A percentile compares a stretch with the other conserved stretches of the same genome.
Conservation (phyloP, 2,888 invertebrate genomes). For the Eupithecia exiguata region DNA sequence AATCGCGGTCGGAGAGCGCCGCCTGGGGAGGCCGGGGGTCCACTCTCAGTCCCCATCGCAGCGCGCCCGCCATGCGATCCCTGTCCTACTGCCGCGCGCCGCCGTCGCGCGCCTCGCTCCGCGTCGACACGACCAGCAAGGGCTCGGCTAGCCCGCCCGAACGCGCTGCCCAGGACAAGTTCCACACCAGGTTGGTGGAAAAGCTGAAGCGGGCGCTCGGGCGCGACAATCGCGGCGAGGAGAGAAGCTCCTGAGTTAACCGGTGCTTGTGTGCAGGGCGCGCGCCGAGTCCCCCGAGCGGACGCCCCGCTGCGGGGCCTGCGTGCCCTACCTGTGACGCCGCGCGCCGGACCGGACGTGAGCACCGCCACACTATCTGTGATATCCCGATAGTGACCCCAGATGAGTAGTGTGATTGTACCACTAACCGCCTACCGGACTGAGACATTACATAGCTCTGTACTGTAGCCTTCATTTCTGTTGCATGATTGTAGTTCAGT, state of each 20-base stretch:
- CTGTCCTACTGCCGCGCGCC: conserved; percentile 80
- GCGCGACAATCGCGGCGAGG: conserved; percentile 79
- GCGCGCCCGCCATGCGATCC: conserved; percentile 86
- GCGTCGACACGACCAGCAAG: conserved; percentile 86
- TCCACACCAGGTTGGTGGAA: conserved; percentile 91
- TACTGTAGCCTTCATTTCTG: conserved; percentile 54
- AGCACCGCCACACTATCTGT: conserved; percentile 71
- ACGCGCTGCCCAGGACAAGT: conserved; percentile 86
- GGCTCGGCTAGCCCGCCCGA: conserved; percentile 86
- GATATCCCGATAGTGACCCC: conserved; percentile 70
- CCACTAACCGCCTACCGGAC: conserved; percentile 65
- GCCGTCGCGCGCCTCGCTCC: conserved; percentile 85
- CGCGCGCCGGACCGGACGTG: conserved; percentile 42
- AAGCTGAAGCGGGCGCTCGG: conserved; percentile 89
- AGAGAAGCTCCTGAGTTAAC: conserved; percentile 83
- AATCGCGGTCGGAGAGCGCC: conserved; percentile 89
- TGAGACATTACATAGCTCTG: conserved; percentile 44
- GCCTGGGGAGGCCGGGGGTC: conserved; percentile 82
- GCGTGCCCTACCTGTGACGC: conserved; percentile 79
- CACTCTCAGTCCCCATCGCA: conserved; percentile 84
- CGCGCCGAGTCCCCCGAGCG: conserved; percentile 76
- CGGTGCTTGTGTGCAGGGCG: conserved; percentile 81
- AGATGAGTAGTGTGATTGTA: conserved; percentile 72
- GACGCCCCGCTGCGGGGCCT: conserved; percentile 73
- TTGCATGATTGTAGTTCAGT: conserved; percentile 66